These are phyloP conservation scores for Neuroterus valhalla DNA, from an alignment of 1,140 invertebrate genomes.

Conservation along the genomic window DNA sequence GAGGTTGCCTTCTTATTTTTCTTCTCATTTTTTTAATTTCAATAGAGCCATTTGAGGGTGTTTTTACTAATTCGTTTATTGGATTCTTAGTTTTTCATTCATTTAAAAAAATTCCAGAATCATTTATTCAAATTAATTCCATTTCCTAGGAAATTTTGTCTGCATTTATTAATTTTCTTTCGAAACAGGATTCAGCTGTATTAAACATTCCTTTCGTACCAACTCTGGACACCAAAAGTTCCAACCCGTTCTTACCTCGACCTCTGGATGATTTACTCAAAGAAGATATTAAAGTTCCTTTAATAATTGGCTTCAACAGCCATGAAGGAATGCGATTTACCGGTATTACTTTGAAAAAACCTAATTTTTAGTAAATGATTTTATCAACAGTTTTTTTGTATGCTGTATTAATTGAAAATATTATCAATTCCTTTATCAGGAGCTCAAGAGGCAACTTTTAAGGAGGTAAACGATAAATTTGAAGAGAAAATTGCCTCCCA, in stretches of 20 bases:
- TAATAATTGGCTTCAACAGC: conserved; percentile 77
- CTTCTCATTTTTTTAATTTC: too few relatives aligned
- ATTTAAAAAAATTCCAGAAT: too few relatives aligned
- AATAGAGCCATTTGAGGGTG: too few relatives aligned
- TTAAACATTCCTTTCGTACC: conserved; percentile 39
- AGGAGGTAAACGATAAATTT: conserved; percentile 39
- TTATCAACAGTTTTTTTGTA: background rate
- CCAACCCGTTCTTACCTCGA: conserved; percentile 63
- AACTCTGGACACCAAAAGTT: conserved; percentile 45
- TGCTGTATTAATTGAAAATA: background rate
- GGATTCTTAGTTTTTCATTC: too few relatives aligned
- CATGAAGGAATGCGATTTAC: conserved; percentile 76
- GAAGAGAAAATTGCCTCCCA: conserved; percentile 19
- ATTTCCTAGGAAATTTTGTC: background rate
- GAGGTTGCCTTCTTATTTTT: too few relatives aligned
- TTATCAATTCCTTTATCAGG: too few relatives aligned
- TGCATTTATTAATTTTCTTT: background rate
- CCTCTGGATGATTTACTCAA: conserved; percentile 58
- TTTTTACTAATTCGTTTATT: too few relatives aligned
- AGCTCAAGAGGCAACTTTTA: conserved; percentile 1
- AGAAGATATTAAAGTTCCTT: conserved; percentile 74
- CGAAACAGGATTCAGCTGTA: background rate
- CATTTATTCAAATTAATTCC: too few relatives aligned
- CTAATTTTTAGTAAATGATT: background rate
- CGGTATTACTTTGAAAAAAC: conserved; percentile 50